Base-by-base conservation (phyloP, 2,888 invertebrate genomes). In the Perizoma affinitatum region DNA sequence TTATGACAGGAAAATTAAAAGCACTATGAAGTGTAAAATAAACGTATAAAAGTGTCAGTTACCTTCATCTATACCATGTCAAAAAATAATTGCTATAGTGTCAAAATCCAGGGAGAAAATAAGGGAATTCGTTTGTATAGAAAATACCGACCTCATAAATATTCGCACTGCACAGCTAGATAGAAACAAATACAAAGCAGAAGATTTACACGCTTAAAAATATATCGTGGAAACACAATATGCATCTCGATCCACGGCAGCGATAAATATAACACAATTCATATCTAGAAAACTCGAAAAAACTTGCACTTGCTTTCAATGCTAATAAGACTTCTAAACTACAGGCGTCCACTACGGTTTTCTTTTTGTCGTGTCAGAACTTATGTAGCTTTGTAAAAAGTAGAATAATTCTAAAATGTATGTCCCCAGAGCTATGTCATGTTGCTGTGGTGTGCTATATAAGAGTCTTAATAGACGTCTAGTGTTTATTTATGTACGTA, bases 401-500 rank as follows among this genome's bases (percentile, higher is more conserved):
- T n/a, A 42, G 40, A 22, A 22, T 22, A 33, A 44, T 54, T 3
- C 33, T 51, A 43, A 58, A 49, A 59, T 9, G 22, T 22, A 22
- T 38, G 44, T 42, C 36, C 41, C 46, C 7, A 36, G 53, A 40
- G 35, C 38, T 54, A 46, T 7, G 47, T 50, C 46, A 41, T 43
- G 47, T 51, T 41, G 22, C 50, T 54, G 38, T 44, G 47, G 10
- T 49, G 38, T 44, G 47, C n/a, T 49, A 38, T 58, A 40, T n/a
- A 62, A 35, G 38, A 54, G 48, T 33, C 48, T 11, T 58, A 52
- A 58, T 53, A 55, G 61, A 42, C 42, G 53, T 65, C 64, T 60
- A 54, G 54, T 57, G 63, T 50, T 61, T 70, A 67, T 71, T 73
- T 72, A 68, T 69, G 70, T 69, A 71, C 61, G 67, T 67, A 65